Conservation (phyloP, 2,888 invertebrate species). For the Epinotia bilunana region DNA sequence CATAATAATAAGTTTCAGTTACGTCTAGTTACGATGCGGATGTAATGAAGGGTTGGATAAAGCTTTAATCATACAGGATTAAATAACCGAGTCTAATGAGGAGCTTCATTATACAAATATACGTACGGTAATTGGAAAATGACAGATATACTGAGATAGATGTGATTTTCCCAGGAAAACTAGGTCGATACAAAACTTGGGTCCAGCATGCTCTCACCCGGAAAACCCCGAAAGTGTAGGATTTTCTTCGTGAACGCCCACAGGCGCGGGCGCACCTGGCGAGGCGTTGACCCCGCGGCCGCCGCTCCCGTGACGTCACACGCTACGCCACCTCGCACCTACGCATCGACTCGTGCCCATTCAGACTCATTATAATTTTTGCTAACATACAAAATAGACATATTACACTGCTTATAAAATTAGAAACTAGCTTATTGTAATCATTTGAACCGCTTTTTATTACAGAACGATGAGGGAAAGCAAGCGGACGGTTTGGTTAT, state of each 20-base stretch:
- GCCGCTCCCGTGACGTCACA: slow-evolving; percentile 78
- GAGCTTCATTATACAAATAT: too few relatives aligned
- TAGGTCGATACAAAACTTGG: background rate
- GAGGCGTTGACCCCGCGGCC: slow-evolving; percentile 75
- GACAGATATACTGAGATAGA: too few relatives aligned
- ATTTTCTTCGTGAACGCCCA: slow-evolving; percentile 20
- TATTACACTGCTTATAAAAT: background rate
- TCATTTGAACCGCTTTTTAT: background rate
- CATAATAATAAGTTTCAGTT: background rate
- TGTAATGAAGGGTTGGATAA: too few relatives aligned
- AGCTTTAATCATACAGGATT: too few relatives aligned
- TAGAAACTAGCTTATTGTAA: background rate
- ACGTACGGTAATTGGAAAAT: too few relatives aligned
- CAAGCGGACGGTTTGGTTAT: background rate
- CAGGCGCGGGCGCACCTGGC: slow-evolving; percentile 73
- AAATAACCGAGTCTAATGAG: too few relatives aligned
- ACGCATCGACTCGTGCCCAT: slow-evolving; percentile 51
- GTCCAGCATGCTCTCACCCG: background rate
- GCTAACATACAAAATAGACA: background rate
- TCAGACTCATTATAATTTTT: slow-evolving; percentile 15
- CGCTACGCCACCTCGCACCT: slow-evolving; percentile 66
- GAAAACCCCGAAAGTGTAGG: slow-evolving; percentile 27
- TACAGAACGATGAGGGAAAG: background rate
- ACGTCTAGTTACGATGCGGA: background rate
- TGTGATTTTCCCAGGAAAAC: too few relatives aligned